A percentile compares a stretch with the other conserved stretches of the same genome.
Conservation (phyloP, 2,113 vertebrate genomes). For the Polypterus bichir region DNA sequence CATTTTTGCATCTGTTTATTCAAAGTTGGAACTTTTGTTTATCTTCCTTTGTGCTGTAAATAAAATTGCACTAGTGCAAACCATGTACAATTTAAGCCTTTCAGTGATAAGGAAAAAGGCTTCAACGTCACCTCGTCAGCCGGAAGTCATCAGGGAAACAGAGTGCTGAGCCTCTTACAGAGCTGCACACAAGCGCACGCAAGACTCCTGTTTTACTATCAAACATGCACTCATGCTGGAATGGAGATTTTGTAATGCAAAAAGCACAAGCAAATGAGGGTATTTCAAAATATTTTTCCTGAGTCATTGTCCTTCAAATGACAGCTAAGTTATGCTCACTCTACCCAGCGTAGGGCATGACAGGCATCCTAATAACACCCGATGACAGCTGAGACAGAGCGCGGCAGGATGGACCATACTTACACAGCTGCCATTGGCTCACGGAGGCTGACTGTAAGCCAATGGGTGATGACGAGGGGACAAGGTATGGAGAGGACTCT, state of each 20-base stretch:
- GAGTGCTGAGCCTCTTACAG: no score
- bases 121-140: no score
- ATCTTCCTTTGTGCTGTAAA: no score
- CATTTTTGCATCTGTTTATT: no score
- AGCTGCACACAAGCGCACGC: no score
- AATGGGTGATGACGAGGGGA: constrained; percentile 6
- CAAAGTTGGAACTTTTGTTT: no score
- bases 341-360: constrained; percentile 7
- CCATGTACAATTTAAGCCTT: no score
- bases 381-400: constrained; percentile 2
- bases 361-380: constrained; percentile 8
- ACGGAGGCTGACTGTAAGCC: constrained; percentile 5
- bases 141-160: no score
- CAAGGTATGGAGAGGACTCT: constrained; percentile 2
- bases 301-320: constrained; percentile 16
- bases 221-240: no score
- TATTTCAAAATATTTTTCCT: background rate
- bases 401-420: background rate
- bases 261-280: background rate
- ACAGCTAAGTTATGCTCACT: constrained; percentile 12
- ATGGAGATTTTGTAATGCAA: background rate
- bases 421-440: background rate
- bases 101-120: no score
- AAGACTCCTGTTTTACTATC: no score
- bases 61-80: no score